Base-by-base conservation (phyloP, 2,888 invertebrate species). In the Lymantria monacha region DNA sequence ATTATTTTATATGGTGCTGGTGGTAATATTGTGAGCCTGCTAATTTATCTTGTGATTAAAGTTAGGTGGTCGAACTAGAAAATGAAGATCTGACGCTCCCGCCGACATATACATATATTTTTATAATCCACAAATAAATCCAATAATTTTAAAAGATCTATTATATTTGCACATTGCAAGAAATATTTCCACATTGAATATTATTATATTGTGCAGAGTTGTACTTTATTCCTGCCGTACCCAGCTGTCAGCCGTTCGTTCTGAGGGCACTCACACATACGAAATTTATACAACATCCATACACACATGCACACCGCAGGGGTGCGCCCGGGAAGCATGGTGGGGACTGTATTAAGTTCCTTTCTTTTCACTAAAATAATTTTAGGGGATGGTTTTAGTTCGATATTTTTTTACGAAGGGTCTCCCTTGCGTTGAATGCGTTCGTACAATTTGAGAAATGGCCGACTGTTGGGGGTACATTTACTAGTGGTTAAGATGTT, bases 291-390 rank as follows among this genome's bases (percentile, higher is more conserved):
- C 62, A 65, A 59, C 69, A 66, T 69, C 62, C 60, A 71, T 67
- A 76, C 76, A 66, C 69, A 70, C 76, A 66, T 54, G 61, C 53
- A 46, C 59, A 51, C 58, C 42, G 46, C 55, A 83, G 86, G 88
- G 89, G 88, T 85, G 89, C 85, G 87, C 76, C 83, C 77, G 81
- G 55, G 83, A 76, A 83, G 81, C 74, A 74, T 76, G 82, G 87
- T 85, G 88, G 90, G 90, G 89, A 86, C 84, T 90, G 90, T 91
- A 91, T 91, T 90, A 91, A 90, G 90, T 90, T 90, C 87, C 89
- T 88, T 91, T 91, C 90, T 90, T 91, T 91, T 87, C 90, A 89
- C 90, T 91, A 90, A 90, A 90, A 91, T 91, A 87, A 90, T 91
- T 91, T 91, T 89, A 87, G 88, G 91, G 90, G 91, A 81, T 87